Conservation (phyloP, 2,888 invertebrate species). For the Saturnia japonica region DNA sequence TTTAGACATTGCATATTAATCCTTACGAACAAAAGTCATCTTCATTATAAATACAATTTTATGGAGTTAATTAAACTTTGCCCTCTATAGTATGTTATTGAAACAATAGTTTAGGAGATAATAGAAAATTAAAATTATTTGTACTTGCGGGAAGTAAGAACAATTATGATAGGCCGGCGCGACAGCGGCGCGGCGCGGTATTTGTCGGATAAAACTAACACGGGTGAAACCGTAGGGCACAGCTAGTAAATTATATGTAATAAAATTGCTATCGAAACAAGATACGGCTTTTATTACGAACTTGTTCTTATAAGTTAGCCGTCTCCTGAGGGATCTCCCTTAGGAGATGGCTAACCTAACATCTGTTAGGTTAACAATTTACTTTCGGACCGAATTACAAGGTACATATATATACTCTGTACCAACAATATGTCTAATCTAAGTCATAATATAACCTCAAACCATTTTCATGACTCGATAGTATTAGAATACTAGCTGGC, state of each 20-base stretch:
- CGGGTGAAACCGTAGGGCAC: too few species aligned
- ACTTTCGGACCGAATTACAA: constrained; percentile 4
- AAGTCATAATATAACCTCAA: background rate
- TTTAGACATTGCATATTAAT: too few species aligned
- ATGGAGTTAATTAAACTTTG: too few species aligned
- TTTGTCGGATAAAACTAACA: too few species aligned
- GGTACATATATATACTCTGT: background rate
- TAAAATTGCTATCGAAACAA: constrained; percentile 7
- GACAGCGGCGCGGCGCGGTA: too few species aligned
- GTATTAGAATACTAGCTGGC: background rate
- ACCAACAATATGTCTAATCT: background rate
- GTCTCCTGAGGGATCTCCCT: background rate
- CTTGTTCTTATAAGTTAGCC: constrained; percentile 7
- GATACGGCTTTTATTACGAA: constrained; percentile 12
- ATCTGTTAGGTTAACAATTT: background rate
- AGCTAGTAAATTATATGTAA: background rate
- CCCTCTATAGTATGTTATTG: too few species aligned
- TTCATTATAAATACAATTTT: too few species aligned
- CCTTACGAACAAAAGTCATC: too few species aligned
- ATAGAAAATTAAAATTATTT: too few species aligned
- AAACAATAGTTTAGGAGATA: too few species aligned
- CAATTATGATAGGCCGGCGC: too few species aligned
- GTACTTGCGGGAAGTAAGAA: too few species aligned
- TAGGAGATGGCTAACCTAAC: background rate
- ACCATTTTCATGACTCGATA: background rate